phyloP scores from a whole-genome alignment of 2,797 vertebrate species.

The Acanthornis magna region DNA sequence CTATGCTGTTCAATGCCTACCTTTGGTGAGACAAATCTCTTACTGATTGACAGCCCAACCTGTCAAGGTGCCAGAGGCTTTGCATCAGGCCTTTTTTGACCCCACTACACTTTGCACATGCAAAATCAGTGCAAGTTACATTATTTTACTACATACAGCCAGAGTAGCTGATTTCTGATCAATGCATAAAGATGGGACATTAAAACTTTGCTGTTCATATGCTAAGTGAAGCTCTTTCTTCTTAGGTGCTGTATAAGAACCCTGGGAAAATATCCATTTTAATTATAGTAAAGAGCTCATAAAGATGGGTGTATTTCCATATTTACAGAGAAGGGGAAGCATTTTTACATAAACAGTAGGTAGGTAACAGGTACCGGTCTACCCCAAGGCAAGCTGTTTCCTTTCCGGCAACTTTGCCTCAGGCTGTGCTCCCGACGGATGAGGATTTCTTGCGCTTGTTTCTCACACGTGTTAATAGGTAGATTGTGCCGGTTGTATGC shows the following conservation, averaged over 20 bases:
- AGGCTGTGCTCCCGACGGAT: conserved; percentile 86
- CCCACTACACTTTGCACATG: neutral
- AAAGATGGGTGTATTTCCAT: neutral
- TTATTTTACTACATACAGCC: neutral
- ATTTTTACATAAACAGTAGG: neutral
- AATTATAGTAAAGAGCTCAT: neutral
- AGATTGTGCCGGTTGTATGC: conserved; percentile 86
- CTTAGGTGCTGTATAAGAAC: neutral
- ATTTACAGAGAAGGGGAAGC: neutral
- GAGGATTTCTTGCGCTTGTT: conserved; percentile 87
- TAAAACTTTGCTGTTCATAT: neutral
- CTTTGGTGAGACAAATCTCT: neutral
- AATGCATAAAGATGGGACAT: neutral
- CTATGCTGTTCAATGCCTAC: neutral
- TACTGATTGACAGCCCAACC: neutral
- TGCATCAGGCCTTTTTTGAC: neutral
- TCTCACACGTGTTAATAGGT: conserved; percentile 75
- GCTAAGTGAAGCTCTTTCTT: neutral
- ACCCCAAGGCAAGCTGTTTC: conserved; percentile 74
- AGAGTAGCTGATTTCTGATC: neutral
- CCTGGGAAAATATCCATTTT: neutral
- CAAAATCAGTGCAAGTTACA: neutral
- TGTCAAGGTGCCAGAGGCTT: neutral
- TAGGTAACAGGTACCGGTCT: conserved; percentile 56
- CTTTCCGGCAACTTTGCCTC: conserved; percentile 79